Conservation (phyloP, 2,888 invertebrate genomes). For the Drosophila mayaguana region DNA sequence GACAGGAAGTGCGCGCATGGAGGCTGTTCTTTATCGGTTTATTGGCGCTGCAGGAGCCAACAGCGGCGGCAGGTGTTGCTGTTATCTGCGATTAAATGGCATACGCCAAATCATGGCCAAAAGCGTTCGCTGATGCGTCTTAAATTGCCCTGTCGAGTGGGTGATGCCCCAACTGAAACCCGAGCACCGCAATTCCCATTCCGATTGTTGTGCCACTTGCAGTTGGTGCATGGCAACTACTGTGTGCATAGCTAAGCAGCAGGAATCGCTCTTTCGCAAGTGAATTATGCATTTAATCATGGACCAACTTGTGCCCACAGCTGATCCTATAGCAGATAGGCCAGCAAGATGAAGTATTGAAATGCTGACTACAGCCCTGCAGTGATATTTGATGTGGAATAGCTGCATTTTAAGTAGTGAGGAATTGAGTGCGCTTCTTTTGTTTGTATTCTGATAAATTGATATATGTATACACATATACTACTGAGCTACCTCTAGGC, state of each 20-base stretch:
- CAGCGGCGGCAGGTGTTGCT: conserved; percentile 73
- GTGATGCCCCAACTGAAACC: conserved; percentile 42
- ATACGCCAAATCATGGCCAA: conserved; percentile 76
- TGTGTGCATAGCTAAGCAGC: neutral
- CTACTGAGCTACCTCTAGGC: too few relatives aligned
- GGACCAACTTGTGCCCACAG: neutral
- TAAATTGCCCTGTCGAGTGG: conserved; percentile 57
- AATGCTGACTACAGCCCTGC: neutral
- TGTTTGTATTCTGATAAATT: too few relatives aligned
- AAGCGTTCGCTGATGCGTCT: conserved; percentile 69
- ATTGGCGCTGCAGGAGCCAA: conserved; percentile 75
- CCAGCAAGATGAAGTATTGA: neutral
- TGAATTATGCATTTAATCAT: neutral
- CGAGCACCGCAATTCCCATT: conserved; percentile 31
- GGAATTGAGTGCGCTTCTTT: too few relatives aligned
- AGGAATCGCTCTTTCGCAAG: neutral
- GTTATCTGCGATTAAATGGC: conserved; percentile 79
- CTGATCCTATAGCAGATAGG: neutral
- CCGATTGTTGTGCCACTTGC: neutral
- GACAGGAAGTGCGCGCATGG: conserved; percentile 57
- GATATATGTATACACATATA: too few relatives aligned
- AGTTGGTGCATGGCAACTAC: neutral
- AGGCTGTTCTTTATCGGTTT: conserved; percentile 66
- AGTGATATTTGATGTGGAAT: neutral
- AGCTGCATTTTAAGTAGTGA: too few relatives aligned